Evolutionary conservation across 2,888 invertebrate genomes (phyloP).

Genomic region (Ennomos fuscantarius): DNA sequence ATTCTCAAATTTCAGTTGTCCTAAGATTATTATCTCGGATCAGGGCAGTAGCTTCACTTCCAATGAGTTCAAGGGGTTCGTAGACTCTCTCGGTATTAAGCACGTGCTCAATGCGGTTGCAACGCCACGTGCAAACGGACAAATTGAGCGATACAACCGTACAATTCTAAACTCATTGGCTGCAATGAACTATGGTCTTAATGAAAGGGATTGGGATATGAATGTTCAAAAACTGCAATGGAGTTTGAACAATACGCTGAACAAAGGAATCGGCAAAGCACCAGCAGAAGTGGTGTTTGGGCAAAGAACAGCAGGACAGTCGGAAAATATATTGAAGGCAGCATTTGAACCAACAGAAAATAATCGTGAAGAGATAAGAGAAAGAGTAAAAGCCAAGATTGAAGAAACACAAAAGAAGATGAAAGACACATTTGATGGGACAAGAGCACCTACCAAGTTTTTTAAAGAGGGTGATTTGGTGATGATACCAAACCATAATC

Average conservation of each 20-base stretch:
- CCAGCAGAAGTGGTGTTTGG: slow-evolving; percentile 20
- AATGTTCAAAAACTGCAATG: slow-evolving; percentile 9
- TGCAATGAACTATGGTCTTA: slow-evolving; percentile 1
- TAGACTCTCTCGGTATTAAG: neutral
- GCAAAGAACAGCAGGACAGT: neutral
- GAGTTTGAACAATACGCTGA: slow-evolving; percentile 16
- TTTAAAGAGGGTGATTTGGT: slow-evolving; percentile 1
- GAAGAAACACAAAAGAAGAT: neutral
- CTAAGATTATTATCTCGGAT: slow-evolving; percentile 9
- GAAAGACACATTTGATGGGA: neutral
- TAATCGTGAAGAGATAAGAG: neutral
- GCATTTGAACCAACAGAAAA: neutral
- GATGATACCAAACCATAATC: neutral
- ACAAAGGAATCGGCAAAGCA: slow-evolving; percentile 2
- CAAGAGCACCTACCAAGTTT: neutral
- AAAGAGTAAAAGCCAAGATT: neutral
- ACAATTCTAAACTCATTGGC: slow-evolving; percentile 11
- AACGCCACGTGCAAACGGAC: slow-evolving; percentile 17
- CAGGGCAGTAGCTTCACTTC: slow-evolving; percentile 19
- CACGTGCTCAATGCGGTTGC: slow-evolving; percentile 21
- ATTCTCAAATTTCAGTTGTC: slow-evolving; percentile 7
- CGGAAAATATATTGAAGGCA: neutral
- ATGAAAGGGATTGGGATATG: slow-evolving; percentile 13
- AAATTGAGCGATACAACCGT: slow-evolving; percentile 18
- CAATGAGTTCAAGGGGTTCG: neutral